Conservation (phyloP, 2,888 invertebrate genomes). For the Sinelater perroti region DNA sequence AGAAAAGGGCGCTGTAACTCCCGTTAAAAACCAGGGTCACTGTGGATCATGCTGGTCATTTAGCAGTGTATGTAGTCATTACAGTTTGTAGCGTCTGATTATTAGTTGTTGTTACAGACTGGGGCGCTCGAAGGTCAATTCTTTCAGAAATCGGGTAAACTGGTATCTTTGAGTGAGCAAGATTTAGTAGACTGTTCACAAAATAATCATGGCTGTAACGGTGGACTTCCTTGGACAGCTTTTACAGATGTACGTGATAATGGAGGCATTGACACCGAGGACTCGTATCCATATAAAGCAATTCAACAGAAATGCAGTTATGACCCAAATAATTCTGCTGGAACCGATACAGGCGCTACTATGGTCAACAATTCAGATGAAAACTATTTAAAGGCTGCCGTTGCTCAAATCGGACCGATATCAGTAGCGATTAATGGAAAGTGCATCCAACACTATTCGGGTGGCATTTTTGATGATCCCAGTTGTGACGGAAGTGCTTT, state of each 20-base stretch:
- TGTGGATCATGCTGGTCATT: slow-evolving; percentile 96
- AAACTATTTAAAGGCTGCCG: slow-evolving; percentile 75
- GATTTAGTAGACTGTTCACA: no score
- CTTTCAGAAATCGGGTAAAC: slow-evolving; percentile 77
- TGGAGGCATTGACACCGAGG: no score
- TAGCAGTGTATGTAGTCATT: slow-evolving; percentile 72
- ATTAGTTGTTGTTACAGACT: slow-evolving; percentile 72
- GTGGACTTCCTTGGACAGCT: slow-evolving; percentile 85
- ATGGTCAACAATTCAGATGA: slow-evolving; percentile 66
- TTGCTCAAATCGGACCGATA: slow-evolving; percentile 86
- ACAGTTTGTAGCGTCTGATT: no score
- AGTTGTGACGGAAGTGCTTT: slow-evolving; percentile 57
- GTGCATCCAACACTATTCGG: no score
- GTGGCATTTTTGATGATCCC: no score
- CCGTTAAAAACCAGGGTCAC: slow-evolving; percentile 91
- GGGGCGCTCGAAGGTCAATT: slow-evolving; percentile 90
- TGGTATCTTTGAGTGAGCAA: no score
- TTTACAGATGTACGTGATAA: slow-evolving; percentile 85
- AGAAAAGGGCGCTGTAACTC: no score
- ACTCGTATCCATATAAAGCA: slow-evolving; percentile 85
- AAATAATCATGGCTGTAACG: slow-evolving; percentile 91
- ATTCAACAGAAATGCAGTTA: slow-evolving; percentile 74
- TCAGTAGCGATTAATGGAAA: slow-evolving; percentile 92
- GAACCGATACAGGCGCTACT: slow-evolving; percentile 77
- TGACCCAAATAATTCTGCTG: slow-evolving; percentile 67